Evolutionary conservation across 2,113 vertebrate species (phyloP).

Genomic region (Prolemur simus): DNA sequence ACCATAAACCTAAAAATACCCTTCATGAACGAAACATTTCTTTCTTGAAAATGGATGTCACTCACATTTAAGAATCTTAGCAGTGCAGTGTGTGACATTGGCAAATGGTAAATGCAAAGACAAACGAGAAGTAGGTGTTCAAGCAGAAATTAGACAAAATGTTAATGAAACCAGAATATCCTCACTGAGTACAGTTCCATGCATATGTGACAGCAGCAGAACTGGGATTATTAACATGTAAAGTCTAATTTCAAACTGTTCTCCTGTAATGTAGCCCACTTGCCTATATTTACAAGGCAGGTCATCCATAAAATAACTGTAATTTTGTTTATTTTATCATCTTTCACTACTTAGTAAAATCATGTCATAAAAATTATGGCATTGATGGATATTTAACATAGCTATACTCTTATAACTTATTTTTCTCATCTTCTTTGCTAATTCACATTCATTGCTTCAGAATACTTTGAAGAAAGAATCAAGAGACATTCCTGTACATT

Average conservation of each 20-base stretch:
- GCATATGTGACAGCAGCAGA: not conserved
- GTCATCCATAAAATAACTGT: not conserved
- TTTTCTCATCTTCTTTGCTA: slow-evolving; percentile 8
- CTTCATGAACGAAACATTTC: slow-evolving; percentile 75
- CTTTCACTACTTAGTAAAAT: not conserved
- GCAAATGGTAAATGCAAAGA: slow-evolving; percentile 70
- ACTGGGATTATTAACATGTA: not conserved
- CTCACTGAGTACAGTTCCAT: not conserved
- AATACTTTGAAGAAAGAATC: slow-evolving; percentile 29
- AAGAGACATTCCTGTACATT: not conserved
- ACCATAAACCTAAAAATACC: slow-evolving; percentile 64
- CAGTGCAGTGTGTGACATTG: slow-evolving; percentile 54
- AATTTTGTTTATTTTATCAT: not conserved
- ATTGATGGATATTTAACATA: not conserved
- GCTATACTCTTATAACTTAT: not conserved
- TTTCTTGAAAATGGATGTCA: slow-evolving; percentile 69
- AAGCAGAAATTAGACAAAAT: slow-evolving; percentile 77
- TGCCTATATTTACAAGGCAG: not conserved
- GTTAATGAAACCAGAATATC: slow-evolving; percentile 61
- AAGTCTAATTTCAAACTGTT: not conserved
- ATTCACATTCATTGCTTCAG: not conserved
- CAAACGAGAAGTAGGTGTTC: slow-evolving; percentile 66
- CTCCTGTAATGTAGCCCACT: not conserved
- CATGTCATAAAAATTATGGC: not conserved
- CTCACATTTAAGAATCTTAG: slow-evolving; percentile 73